A percentile compares a stretch with the other conserved stretches of the same genome.
Conservation (phyloP, 2,888 invertebrate species). For the Rhogogaster chlorosoma region DNA sequence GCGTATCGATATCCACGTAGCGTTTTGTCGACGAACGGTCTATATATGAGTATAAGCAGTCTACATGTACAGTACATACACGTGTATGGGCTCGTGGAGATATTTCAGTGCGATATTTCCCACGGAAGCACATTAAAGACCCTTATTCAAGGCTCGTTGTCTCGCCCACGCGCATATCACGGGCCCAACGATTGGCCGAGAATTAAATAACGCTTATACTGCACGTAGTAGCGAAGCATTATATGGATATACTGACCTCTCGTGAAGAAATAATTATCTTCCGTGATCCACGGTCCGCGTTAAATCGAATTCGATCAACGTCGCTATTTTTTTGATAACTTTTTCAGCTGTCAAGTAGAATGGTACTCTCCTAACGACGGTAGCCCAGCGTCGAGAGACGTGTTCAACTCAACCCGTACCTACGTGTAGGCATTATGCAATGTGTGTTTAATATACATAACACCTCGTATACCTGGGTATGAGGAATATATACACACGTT, state of each 20-base stretch:
- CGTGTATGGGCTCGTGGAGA: background rate
- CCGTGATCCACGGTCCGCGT: background rate
- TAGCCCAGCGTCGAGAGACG: background rate
- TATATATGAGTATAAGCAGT: background rate
- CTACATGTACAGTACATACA: too few species aligned
- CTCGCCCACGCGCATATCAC: conserved; percentile 24
- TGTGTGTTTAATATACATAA: background rate
- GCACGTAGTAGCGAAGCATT: conserved; percentile 10
- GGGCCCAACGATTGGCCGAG: background rate
- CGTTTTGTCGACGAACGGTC: conserved; percentile 2
- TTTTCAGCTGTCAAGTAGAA: background rate
- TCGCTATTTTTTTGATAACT: conserved; percentile 14
- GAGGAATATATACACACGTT: too few species aligned
- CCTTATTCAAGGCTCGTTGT: conserved; percentile 19
- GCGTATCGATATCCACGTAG: conserved; percentile 5
- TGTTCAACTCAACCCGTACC: too few species aligned
- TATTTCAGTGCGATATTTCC: background rate
- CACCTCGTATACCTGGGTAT: background rate
- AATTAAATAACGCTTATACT: conserved; percentile 30
- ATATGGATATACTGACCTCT: background rate
- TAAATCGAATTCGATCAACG: conserved; percentile 22
- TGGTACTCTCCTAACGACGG: conserved; percentile 15
- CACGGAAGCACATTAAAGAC: conserved; percentile 28
- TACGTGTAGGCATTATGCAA: background rate
- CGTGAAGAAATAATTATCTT: conserved; percentile 32